phyloP scores from a whole-genome alignment of 1,140 invertebrate species.

The Wiebesia pumilae region DNA sequence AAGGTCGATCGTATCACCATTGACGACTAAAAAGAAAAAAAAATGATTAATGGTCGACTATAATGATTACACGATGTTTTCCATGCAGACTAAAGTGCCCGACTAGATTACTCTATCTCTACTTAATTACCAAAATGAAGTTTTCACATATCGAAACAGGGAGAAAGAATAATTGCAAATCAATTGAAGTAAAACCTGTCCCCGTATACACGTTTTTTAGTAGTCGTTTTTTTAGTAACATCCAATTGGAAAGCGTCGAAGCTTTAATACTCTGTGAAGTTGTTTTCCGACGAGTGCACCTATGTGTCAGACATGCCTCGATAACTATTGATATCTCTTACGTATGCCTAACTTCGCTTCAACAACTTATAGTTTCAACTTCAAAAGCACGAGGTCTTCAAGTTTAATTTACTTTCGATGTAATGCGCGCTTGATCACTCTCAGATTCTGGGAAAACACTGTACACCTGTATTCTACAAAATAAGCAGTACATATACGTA shows the following conservation, averaged over 20 bases:
- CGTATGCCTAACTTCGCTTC: not conserved
- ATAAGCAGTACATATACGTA: no score
- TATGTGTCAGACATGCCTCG: not conserved
- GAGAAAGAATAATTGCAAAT: conserved; percentile 35
- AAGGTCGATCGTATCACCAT: not conserved
- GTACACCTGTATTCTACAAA: no score
- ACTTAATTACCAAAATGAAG: not conserved
- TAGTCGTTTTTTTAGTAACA: not conserved
- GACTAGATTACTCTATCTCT: conserved; percentile 1
- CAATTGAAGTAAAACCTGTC: not conserved
- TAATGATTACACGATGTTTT: conserved; percentile 26
- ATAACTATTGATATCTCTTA: conserved; percentile 3
- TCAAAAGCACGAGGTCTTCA: not conserved
- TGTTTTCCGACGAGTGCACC: conserved; percentile 2
- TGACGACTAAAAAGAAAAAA: not conserved
- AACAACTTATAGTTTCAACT: conserved; percentile 6
- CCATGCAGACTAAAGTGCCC: not conserved
- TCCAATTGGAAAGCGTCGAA: not conserved
- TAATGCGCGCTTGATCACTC: conserved; percentile 7
- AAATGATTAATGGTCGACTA: conserved; percentile 17
- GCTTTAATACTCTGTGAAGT: not conserved
- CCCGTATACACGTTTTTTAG: no score
- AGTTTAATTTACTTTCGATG: conserved; percentile 37
- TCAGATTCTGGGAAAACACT: not conserved
- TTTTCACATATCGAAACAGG: no score